Evolutionary conservation across 2,888 invertebrate genomes (phyloP), one percentile per base, ranked within the genome.

Genomic region (Monopis laevigella): DNA sequence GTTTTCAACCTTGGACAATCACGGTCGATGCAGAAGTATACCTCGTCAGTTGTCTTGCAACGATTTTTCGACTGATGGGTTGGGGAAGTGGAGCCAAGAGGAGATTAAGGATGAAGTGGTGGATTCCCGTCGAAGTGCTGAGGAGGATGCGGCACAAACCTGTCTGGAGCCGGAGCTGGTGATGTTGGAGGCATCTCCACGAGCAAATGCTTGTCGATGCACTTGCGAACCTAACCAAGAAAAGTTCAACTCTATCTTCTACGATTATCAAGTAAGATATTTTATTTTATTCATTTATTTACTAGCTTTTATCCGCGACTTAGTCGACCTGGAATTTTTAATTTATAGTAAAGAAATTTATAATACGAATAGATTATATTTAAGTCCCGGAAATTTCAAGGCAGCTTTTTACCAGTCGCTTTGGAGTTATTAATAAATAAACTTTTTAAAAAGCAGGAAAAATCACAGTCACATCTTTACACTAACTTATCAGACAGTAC

Each of bases 41-140:
- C 67, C 65, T 51, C 65, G 80, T 48, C 80, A 80, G 58, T 66
- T 81, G 73, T 82, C 82, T 41, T 81, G 71, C 56, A 81, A 75
- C 53, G 81, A 82, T 53, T 77, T 82, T 59, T 72, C 74, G 44
- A 75, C 63, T 50, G 81, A 80, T 59, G 77, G 45, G 70, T 11
- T 21, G 12, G 36, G 21, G n/a, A 36, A 19, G n/a, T 36, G 36
- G 36, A 36, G 21, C 11, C 32, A 17, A 17, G 29, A 29, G 7
- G 13, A 11, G 11, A 42, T 19, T 48, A 46, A 26, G 42, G 45
- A 12, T 39, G 35, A 18, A 28, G 45, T 12, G 44, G 45, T 28
- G 46, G 46, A 24, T 44, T 46, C 21, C 7, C 19, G 36, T n/a
- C 10, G 36, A 21, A 19, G 2, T 5, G 12, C n/a, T 2, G 39